A percentile compares a stretch with the other conserved stretches of the same genome.
Evolutionary conservation across 1,140 invertebrate genomes (phyloP).

Genomic region (Caenorhabditis latens): DNA sequence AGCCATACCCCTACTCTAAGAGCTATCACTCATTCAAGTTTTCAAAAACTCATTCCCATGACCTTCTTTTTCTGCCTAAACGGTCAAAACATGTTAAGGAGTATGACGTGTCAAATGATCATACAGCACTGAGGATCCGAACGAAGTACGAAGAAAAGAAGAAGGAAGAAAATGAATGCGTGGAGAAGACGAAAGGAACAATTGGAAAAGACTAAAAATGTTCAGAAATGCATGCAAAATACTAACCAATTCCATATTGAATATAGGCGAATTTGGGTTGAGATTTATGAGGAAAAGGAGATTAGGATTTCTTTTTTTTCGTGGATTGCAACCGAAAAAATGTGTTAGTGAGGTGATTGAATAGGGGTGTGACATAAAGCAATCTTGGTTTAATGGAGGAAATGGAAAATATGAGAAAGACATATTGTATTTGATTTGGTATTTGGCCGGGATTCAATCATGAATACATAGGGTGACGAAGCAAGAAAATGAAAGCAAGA

Average conservation of each 20-base stretch:
- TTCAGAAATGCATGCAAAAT: constrained; percentile 25
- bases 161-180: neutral
- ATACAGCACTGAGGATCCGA: neutral
- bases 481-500: neutral
- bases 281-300: neutral
- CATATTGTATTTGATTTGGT: neutral
- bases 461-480: neutral
- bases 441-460: neutral
- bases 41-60: neutral
- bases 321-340: neutral
- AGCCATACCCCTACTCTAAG: no score
- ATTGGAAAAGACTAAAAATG: neutral
- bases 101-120: neutral
- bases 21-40: no score
- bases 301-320: neutral
- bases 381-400: neutral
- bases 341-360: neutral
- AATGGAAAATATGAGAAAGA: neutral
- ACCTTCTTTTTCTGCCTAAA: neutral
- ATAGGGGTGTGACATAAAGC: neutral
- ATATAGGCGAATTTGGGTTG: neutral
- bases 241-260: constrained; percentile 19
- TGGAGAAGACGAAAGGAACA: neutral
- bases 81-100: neutral
- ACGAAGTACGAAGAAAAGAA: neutral